Base-by-base conservation (phyloP, 2,113 vertebrate species). In the Labeo rohita region DNA sequence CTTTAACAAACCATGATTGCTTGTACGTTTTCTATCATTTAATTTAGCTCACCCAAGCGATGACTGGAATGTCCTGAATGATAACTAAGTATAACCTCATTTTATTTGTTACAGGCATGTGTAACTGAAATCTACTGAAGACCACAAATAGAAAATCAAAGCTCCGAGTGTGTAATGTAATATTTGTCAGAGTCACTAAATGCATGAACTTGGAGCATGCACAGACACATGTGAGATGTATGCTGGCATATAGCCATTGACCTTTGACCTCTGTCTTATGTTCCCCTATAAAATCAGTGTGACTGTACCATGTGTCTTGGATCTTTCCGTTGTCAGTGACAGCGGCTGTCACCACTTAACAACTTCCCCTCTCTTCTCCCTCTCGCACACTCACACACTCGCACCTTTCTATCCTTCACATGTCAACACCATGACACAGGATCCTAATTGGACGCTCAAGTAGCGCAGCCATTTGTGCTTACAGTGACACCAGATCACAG, bases 391-490 rank as follows among this genome's bases (percentile, higher is more conserved):
- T 90, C 65, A 13, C 88, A 90, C 91, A 93, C 75, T 54, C 75
- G 3, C 63, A 65, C 85, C 54, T 39, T 92, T 93, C 91, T 90
- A 87, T 90, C 92, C 91, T 92, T 93, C 91, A 92, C 91, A 87
- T 93, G 94, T 94, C 93, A 94, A 76, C 91, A 2, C 86, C 8
- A 84, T 72, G 93, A 94, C 92, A 94, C 91, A 84, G 77, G 93
- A 94, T 92, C 92, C 93, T 94, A 94, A 94, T 93, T 93, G 93
- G 91, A 76, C 85, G 87, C 91, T 88, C 87, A 83, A 61, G 88
- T 54, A 70, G 80, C 85, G 79, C 72, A 88, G 84, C 90, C 82
- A 15, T 82, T 90, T 90, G 80, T 88, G 90, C 90, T 85, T 85
- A 15, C 89, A 66, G 86, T 91, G 94, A 92, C 93, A 94, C 90